phyloP scores from a whole-genome alignment of 1,140 invertebrate genomes.

The Meloidogyne hapla region DNA sequence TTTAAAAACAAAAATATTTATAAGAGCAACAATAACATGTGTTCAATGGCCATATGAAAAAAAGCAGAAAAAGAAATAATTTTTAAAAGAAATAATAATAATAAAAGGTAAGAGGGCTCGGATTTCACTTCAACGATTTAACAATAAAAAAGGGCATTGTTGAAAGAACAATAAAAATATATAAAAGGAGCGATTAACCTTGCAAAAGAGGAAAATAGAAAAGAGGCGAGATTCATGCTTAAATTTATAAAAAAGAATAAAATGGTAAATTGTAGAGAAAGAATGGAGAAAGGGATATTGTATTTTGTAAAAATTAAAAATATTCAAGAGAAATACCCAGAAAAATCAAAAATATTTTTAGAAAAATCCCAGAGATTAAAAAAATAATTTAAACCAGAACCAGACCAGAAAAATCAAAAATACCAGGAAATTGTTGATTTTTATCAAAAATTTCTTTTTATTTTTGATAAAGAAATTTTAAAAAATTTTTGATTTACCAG shows the following conservation, averaged over 20 bases:
- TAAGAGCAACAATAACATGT: not conserved
- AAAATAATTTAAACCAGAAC: too few relatives aligned
- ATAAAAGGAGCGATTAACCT: conserved; percentile 8
- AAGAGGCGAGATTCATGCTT: not conserved
- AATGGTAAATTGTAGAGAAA: too few relatives aligned
- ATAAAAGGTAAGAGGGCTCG: conserved; percentile 13
- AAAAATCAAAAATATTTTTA: too few relatives aligned
- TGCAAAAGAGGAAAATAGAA: conserved; percentile 11
- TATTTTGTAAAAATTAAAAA: too few relatives aligned
- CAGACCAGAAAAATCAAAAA: too few relatives aligned
- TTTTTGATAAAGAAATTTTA: too few relatives aligned
- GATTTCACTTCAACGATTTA: conserved; percentile 11
- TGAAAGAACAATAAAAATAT: conserved; percentile 7
- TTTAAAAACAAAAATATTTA: not conserved
- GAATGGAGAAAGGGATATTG: too few relatives aligned
- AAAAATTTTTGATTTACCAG: too few relatives aligned
- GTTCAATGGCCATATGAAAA: not conserved
- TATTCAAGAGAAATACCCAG: too few relatives aligned
- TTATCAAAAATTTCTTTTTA: too few relatives aligned
- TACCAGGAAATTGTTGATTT: too few relatives aligned
- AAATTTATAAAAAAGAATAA: not conserved
- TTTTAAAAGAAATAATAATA: not conserved
- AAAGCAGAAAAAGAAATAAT: not conserved
- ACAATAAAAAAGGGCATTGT: not conserved
- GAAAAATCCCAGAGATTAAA: too few relatives aligned